Base-by-base conservation (phyloP, 2,888 invertebrate species). In the Mechanitis messenoides region DNA sequence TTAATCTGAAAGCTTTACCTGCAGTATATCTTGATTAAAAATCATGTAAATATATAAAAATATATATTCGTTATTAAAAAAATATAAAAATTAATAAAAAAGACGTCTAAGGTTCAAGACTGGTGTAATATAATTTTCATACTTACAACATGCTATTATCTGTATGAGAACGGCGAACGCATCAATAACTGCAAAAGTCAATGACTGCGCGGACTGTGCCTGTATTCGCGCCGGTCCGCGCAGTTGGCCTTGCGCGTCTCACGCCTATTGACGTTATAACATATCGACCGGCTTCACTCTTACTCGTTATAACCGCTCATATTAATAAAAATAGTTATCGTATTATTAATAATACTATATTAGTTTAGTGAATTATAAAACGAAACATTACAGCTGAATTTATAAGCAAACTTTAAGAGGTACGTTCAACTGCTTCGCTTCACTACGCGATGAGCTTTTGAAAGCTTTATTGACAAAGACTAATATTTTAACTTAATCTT, bases 361-460 rank as follows among this genome's bases (percentile, higher is more conserved):
- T 50, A 50, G 31, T 50, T 28, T 6, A 50, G 50, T 50, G 31
- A 50, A 50, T 50, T 50, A 50, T 42, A 42, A 9, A 7, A 42
- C 42, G 42, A 3, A 3, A 42, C 6, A 42, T 42, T 42, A 42
- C 9, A 42, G 9, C 42, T 9, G 11, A 42, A 42, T 9, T 9
- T 42, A 9, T 35, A 35, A 35, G 35, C 35, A 35, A 35, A 47
- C 47, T 6, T 47, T 47, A n/a, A 47, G n/a, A 3, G 20, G 11
- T 9, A 2, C 2, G 7, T 50, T 50, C 50, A 9, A 50, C 50
- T 31, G n/a, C 50, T 31, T 50, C 50, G 50, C 50, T 50, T 28
- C 50, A 31, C 31, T 50, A 31, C 31, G 31, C 56, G 62, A 59
- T 62, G 59, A 62, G 59, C 62, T 62, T 62, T 46, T 45, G 45